A percentile compares a stretch with the other conserved stretches of the same genome.
Evolutionary conservation across 2,113 vertebrate species (phyloP).

Genomic region (Podilymbus podiceps): DNA sequence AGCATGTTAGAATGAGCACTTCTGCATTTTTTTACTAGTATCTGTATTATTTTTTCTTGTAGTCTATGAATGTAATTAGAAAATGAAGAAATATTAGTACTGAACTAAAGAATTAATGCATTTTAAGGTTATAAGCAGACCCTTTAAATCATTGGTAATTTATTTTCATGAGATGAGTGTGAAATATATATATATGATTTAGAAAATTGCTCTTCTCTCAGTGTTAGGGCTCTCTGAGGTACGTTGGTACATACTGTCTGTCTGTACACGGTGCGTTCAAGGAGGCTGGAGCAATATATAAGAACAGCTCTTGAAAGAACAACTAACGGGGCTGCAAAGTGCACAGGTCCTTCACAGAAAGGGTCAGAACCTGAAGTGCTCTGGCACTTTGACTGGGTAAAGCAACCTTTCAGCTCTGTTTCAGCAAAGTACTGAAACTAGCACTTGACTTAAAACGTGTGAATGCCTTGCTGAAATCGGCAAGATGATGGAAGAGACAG

Average conservation of each 20-base stretch:
- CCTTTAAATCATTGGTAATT: not conserved
- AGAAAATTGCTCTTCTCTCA: not conserved
- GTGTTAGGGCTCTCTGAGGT: not conserved
- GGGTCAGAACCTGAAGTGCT: not conserved
- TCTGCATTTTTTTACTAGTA: not conserved
- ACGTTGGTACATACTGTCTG: not conserved
- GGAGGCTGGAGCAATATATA: not conserved
- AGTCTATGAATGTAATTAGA: not conserved
- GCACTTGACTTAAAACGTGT: not conserved
- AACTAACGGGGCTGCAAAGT: not conserved
- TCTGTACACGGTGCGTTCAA: not conserved
- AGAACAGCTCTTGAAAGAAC: not conserved
- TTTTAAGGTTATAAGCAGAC: not conserved
- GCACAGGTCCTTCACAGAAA: fast-evolving
- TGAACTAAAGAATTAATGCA: not conserved
- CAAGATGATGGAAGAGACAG: not conserved
- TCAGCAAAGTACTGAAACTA: not conserved
- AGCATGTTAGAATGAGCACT: not conserved
- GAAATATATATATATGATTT: not conserved
- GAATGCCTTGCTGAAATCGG: not conserved
- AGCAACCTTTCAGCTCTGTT: not conserved
- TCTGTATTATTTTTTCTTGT: not conserved
- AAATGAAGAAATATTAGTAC: not conserved
- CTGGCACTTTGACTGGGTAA: not conserved
- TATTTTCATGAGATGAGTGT: not conserved